A percentile compares a stretch with the other conserved stretches of the same genome.
phyloP scores from a whole-genome alignment of 2,888 invertebrate species.

The Nemurella pictetii region DNA sequence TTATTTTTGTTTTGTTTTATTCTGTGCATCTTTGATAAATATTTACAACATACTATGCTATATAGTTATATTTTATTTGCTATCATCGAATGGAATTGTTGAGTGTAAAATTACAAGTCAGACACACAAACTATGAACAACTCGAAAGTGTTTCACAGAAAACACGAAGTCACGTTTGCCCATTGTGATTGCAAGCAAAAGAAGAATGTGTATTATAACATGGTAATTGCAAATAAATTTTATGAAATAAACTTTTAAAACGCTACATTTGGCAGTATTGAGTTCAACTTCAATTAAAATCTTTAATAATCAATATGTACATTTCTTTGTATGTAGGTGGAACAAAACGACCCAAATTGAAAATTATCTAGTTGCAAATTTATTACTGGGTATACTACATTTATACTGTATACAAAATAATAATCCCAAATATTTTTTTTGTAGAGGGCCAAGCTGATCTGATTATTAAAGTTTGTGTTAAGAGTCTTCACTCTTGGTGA shows the following conservation, averaged over 20 bases:
- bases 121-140: not conserved
- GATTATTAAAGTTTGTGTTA: too few relatives aligned
- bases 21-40: not conserved
- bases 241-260: not conserved
- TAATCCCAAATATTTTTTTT: too few relatives aligned
- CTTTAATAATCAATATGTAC: not conserved
- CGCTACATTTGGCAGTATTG: too few relatives aligned
- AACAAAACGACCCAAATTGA: too few relatives aligned
- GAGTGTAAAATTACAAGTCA: not conserved
- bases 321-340: too few relatives aligned
- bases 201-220: not conserved
- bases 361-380: too few relatives aligned
- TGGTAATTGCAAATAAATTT: not conserved
- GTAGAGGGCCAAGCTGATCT: too few relatives aligned
- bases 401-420: too few relatives aligned
- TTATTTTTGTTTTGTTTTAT: not conserved
- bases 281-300: not conserved
- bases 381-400: too few relatives aligned
- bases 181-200: not conserved
- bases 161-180: too few relatives aligned
- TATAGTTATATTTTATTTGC: not conserved
- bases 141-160: not conserved
- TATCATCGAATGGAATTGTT: not conserved
- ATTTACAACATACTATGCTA: not conserved
- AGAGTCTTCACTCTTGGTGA: too few relatives aligned